Conservation (phyloP, 2,797 vertebrate genomes). For the Danio kyathit region DNA sequence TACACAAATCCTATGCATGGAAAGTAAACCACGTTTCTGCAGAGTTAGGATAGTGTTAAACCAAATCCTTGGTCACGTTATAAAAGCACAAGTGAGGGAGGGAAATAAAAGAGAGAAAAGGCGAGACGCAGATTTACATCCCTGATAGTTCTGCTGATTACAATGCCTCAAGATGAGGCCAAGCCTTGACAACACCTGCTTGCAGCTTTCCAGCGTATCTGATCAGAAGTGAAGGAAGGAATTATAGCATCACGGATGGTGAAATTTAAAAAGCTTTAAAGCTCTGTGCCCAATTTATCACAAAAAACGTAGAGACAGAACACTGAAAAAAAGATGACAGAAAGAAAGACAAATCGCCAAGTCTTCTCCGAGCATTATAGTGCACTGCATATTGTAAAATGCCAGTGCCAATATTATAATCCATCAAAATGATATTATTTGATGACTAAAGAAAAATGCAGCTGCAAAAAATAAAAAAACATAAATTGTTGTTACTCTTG, state of each 20-base stretch:
- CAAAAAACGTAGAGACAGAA: constrained; percentile 2
- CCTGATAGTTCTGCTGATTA: constrained; percentile 24
- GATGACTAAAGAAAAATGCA: neutral
- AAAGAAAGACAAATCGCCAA: constrained; percentile 8
- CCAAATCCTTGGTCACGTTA: neutral
- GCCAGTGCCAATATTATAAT: neutral
- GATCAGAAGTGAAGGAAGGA: neutral
- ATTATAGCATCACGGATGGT: constrained; percentile 10
- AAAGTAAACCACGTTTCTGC: neutral
- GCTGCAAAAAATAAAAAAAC: neutral
- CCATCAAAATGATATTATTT: neutral
- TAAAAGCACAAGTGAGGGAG: neutral
- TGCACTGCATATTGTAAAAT: neutral
- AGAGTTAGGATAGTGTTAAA: constrained; percentile 12
- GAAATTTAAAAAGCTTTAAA: constrained; percentile 20
- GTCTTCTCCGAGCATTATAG: neutral
- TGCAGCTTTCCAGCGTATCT: constrained; percentile 10
- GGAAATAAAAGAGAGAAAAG: neutral
- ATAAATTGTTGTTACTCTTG: neutral
- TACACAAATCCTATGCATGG: neutral
- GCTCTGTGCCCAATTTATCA: constrained; percentile 13
- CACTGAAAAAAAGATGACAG: neutral
- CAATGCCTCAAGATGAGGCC: neutral
- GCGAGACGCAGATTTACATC: constrained; percentile 22
- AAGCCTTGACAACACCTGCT: constrained; percentile 17